These are phyloP conservation scores for Engystomops pustulosus DNA, from an alignment of 2,113 vertebrate species.

Conservation along the genomic window DNA sequence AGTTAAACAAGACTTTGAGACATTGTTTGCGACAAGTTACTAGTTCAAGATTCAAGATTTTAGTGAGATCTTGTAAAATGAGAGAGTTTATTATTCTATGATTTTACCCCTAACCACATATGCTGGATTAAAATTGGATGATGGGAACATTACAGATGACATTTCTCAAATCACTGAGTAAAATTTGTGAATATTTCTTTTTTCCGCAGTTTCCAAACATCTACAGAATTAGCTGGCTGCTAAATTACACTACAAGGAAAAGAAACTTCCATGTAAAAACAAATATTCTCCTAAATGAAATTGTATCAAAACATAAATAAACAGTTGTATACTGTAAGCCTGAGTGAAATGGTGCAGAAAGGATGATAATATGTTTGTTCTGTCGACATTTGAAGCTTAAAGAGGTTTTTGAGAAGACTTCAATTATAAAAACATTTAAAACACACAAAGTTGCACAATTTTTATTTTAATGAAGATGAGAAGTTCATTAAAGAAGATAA, in stretches of 20 bases:
- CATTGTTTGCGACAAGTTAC: too few relatives aligned
- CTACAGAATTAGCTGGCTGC: neutral
- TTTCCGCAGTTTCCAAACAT: neutral
- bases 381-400: conserved; percentile 73
- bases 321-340: conserved; percentile 60
- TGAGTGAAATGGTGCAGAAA: conserved; percentile 69
- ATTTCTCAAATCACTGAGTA: neutral
- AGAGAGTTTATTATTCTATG: neutral
- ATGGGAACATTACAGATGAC: neutral
- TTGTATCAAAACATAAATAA: conserved; percentile 6
- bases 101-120: too few relatives aligned
- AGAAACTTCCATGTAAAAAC: neutral
- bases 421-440: conserved; percentile 87
- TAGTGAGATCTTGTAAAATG: neutral
- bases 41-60: neutral
- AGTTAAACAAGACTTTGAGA: too few relatives aligned
- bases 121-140: neutral
- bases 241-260: neutral
- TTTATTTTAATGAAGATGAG: conserved; percentile 99
- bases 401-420: conserved; percentile 76
- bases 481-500: conserved; percentile 99
- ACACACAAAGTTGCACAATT: conserved; percentile 94
- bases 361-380: conserved; percentile 74
- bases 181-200: neutral
- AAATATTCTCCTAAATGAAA: conserved; percentile 13